Percentiles rank a stretch among this genome's conserved stretches.
phyloP scores from a whole-genome alignment of 64 coral and sea anemone species.

The Trachythela sp. region DNA sequence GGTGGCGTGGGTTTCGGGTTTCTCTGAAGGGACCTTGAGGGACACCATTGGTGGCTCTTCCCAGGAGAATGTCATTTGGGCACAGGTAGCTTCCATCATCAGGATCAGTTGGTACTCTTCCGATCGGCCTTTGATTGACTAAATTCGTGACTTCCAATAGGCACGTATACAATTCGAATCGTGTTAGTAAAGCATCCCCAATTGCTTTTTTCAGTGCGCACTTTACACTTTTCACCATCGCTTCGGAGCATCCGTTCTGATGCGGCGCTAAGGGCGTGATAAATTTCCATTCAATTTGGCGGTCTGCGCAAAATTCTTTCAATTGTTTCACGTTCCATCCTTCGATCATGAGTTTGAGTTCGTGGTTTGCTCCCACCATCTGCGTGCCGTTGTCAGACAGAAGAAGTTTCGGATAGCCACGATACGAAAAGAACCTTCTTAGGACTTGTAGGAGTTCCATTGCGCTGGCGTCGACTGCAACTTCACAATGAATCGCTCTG shows the following conservation, averaged over 20 bases:
- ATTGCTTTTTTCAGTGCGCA: not conserved
- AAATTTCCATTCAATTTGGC: not conserved
- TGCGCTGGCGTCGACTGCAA: not conserved
- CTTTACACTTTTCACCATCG: not conserved
- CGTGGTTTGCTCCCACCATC: not conserved
- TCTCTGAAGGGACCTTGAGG: not conserved
- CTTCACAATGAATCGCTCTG: constrained; percentile 5
- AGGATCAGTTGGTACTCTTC: not conserved
- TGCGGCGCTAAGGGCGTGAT: not conserved
- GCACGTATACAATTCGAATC: not conserved
- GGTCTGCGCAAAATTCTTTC: constrained; percentile 9
- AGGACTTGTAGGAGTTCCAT: constrained; percentile 13
- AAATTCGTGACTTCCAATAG: not conserved
- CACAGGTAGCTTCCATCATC: constrained; percentile 6
- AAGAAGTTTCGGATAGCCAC: not conserved
- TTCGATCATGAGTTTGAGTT: not conserved
- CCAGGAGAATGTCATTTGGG: not conserved
- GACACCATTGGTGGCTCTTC: not conserved
- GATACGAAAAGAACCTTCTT: not conserved
- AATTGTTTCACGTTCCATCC: not conserved
- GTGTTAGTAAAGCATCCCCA: not conserved
- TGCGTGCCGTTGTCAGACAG: constrained; percentile 4
- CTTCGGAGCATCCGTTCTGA: not conserved
- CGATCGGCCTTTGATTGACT: not conserved
- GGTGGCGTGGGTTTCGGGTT: not conserved